Percentiles rank a stretch among this genome's conserved stretches.
phyloP scores from a whole-genome alignment of 2,113 vertebrate genomes.

The Marcusenius ussheri region DNA sequence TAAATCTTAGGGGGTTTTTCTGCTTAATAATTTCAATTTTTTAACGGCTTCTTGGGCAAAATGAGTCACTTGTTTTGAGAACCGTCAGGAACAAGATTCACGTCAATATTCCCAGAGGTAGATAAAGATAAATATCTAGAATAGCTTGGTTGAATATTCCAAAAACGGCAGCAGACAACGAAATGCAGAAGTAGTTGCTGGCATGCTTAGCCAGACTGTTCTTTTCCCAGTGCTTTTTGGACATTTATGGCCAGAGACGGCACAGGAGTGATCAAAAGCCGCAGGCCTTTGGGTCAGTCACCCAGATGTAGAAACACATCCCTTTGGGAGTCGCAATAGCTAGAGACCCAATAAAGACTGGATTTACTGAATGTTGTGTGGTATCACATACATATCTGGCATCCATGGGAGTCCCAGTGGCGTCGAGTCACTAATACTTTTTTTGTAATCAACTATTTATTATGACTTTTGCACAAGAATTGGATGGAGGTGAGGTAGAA shows the following conservation, averaged over 20 bases:
- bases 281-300: neutral
- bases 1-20: neutral
- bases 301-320: neutral
- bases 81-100: neutral
- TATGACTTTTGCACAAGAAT: neutral
- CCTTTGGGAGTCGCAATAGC: neutral
- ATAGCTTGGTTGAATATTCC: neutral
- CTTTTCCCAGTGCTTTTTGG: neutral
- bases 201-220: neutral
- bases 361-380: neutral
- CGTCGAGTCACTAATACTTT: neutral
- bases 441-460: neutral
- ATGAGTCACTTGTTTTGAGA: slow-evolving; percentile 4
- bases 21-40: neutral
- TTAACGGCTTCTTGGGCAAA: neutral
- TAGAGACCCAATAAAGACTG: neutral
- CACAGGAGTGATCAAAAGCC: neutral
- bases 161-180: neutral
- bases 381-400: neutral
- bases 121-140: neutral
- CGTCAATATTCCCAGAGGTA: neutral
- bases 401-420: neutral
- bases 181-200: neutral
- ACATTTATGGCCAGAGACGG: neutral
- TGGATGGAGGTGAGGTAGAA: neutral